Base-by-base conservation (phyloP, 1,140 invertebrate genomes). In the Euura lappo region DNA sequence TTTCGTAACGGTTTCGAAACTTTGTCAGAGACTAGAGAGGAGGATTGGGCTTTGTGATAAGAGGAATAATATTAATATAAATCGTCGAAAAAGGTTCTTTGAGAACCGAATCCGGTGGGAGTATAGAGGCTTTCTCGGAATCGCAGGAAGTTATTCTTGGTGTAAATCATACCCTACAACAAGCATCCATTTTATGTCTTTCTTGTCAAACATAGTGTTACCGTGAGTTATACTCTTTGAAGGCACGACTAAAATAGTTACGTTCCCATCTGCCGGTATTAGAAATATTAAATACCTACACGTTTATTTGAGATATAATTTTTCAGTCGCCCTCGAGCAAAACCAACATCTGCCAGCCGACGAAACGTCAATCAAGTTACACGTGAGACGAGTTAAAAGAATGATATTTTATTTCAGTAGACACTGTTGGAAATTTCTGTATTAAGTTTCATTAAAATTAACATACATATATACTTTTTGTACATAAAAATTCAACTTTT, bases 111-210 rank as follows among this genome's bases (percentile, higher is more conserved):
- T 28, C 28, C 28, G 28, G 28, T 28, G 28, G 28, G 28, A 28
- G 28, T 28, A 28, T 28, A 28, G 28, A 28, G 28, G 28, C 28
- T n/a, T 60, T 60, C 51, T 60, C 4, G 51, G 51, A 60, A 60
- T 60, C 51, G 51, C 51, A 60, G 51, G 51, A 60, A 60, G 51
- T 60, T 60, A 60, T 60, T 60, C 51, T 60, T 60, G 51, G 51
- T 60, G 51, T 60, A 60, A 60, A 60, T 60, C 51, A 60, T 60
- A 60, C 51, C 28, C 51, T 11, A n/a, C 51, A 60, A 60, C 51
- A 60, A 60, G 51, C 51, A 60, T 60, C 51, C 51, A 60, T 60
- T 60, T 60, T 60, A 60, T 60, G 51, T 60, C 51, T 60, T 60
- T 60, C 51, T 60, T 60, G 51, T 60, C 51, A 60, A 60, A 60